phyloP scores from a whole-genome alignment of 1,140 invertebrate genomes.

The Eupristina koningsbergeri region DNA sequence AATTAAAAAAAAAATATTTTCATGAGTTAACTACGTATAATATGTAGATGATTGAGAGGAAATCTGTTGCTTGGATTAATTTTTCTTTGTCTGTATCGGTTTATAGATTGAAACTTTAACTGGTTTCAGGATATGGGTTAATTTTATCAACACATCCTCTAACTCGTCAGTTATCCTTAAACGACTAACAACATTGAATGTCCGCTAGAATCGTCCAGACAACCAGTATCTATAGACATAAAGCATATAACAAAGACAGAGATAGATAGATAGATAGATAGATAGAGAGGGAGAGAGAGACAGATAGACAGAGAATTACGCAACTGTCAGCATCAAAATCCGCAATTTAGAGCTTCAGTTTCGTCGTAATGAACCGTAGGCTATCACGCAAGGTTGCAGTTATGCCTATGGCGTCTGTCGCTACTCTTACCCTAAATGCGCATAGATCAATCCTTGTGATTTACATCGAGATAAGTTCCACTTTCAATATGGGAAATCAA shows the following conservation, averaged over 20 bases:
- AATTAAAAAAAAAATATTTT: too few relatives aligned
- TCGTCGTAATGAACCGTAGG: conserved; percentile 25
- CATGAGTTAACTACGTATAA: too few relatives aligned
- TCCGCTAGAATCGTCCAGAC: conserved; percentile 3
- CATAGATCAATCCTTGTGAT: neutral
- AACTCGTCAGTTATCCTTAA: conserved; percentile 30
- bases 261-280: conserved; percentile 1
- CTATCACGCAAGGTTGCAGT: conserved; percentile 39
- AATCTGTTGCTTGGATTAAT: neutral
- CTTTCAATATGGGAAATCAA: neutral
- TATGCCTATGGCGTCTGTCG: conserved; percentile 4
- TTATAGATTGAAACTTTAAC: neutral
- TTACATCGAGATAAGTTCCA: neutral
- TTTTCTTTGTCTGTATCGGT: neutral
- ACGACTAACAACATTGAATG: neutral
- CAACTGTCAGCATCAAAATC: conserved; percentile 76
- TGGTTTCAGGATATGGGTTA: neutral
- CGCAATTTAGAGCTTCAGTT: conserved; percentile 62
- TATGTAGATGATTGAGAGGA: neutral
- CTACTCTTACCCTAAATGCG: neutral
- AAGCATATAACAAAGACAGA: neutral
- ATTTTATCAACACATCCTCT: conserved; percentile 19
- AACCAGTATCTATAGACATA: neutral
- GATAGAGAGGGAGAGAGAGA: conserved; percentile 9
- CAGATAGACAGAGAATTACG: neutral